phyloP scores from a whole-genome alignment of 2,888 invertebrate species.

The Zelleria hepariella region DNA sequence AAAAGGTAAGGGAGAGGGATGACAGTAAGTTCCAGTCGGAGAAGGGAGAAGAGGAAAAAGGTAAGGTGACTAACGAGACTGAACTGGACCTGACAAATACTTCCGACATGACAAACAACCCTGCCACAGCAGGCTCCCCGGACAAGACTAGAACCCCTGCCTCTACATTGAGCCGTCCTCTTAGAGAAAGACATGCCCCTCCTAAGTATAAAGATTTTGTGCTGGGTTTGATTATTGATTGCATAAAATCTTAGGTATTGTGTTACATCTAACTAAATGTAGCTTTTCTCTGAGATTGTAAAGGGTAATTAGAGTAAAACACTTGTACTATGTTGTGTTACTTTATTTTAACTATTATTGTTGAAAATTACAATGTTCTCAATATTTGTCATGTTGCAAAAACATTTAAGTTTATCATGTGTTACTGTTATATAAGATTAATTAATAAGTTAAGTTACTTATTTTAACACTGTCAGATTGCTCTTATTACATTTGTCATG shows the following conservation, averaged over 20 bases:
- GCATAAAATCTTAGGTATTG: neutral
- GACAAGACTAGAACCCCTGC: neutral
- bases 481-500: neutral
- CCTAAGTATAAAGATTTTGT: constrained; percentile 1
- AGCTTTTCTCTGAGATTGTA: neutral
- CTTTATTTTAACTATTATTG: neutral
- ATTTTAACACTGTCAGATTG: neutral
- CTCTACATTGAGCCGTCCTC: neutral
- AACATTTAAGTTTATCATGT: neutral
- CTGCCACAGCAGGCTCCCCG: neutral
- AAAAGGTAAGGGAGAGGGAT: neutral
- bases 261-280: neutral
- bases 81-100: neutral
- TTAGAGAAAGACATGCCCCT: neutral
- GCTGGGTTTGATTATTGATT: constrained; percentile 1
- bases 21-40: neutral
- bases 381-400: neutral
- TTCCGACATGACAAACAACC: neutral
- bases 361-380: neutral
- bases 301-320: neutral
- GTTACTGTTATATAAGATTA: neutral
- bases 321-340: neutral
- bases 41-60: neutral
- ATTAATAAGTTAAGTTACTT: neutral
- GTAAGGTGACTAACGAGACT: neutral